Evolutionary conservation across 2,888 invertebrate species (phyloP).

Genomic region (Drosophila histrio): DNA sequence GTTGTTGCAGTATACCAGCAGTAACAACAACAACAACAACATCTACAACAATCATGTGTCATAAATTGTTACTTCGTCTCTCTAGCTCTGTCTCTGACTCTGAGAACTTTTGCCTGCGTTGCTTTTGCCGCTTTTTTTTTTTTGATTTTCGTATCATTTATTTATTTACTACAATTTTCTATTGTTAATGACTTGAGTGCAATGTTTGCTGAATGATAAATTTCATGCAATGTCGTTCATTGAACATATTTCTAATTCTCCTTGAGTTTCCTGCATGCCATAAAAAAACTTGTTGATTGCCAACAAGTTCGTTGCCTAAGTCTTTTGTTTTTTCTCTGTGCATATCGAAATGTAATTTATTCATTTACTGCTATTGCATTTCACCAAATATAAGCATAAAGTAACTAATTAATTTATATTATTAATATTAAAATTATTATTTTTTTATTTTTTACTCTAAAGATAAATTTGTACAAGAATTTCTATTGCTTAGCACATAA

Average conservation of each 20-base stretch:
- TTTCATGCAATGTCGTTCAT: conserved; percentile 28
- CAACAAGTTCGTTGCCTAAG: conserved; percentile 73
- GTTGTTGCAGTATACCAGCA: conserved; percentile 19
- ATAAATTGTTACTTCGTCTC: conserved; percentile 66
- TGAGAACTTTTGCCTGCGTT: conserved; percentile 64
- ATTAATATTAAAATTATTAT: too few species aligned
- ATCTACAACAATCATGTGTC: conserved; percentile 66
- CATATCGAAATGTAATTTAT: background rate
- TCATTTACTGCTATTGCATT: too few species aligned
- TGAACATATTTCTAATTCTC: conserved; percentile 14
- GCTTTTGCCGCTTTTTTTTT: conserved; percentile 34
- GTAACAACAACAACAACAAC: conserved; percentile 32
- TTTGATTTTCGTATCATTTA: conserved; percentile 51
- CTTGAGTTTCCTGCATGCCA: conserved; percentile 3
- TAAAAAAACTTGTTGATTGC: conserved; percentile 1
- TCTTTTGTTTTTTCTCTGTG: conserved; percentile 63
- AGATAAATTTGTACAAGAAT: too few species aligned
- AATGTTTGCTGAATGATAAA: conserved; percentile 22
- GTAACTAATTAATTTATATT: too few species aligned
- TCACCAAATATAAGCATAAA: too few species aligned
- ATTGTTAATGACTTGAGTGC: conserved; percentile 20
- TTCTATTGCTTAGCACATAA: too few species aligned
- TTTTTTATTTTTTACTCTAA: too few species aligned
- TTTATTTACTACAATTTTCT: conserved; percentile 50
- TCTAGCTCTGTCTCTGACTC: conserved; percentile 25